Percentiles rank a stretch among this genome's conserved stretches.
Conservation (phyloP, 1,140 invertebrate genomes). For the Lucilia cuprina region DNA sequence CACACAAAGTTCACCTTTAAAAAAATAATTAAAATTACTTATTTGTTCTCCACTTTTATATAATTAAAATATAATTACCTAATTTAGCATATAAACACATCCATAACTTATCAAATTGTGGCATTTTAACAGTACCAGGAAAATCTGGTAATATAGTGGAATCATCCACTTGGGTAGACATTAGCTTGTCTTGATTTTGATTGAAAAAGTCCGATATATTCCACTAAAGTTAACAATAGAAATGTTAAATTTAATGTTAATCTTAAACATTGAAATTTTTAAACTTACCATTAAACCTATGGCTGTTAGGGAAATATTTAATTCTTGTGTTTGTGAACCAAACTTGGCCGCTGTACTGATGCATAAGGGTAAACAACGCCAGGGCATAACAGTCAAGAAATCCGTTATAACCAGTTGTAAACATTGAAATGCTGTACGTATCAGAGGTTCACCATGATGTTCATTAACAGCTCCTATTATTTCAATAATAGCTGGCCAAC, state of each 20-base stretch:
- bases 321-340: slow-evolving; percentile 93
- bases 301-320: slow-evolving; percentile 98
- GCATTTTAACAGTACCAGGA: slow-evolving; percentile 82
- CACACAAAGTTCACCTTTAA: slow-evolving; percentile 85
- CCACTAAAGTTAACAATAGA: slow-evolving; percentile 72
- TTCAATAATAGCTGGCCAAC: slow-evolving; percentile 93
- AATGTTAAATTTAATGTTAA: neutral
- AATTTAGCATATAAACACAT: slow-evolving; percentile 92
- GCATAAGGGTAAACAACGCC: slow-evolving; percentile 86
- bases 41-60: slow-evolving; percentile 52
- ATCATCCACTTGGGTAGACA: slow-evolving; percentile 74
- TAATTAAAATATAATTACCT: slow-evolving; percentile 29
- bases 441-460: slow-evolving; percentile 90
- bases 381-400: slow-evolving; percentile 87
- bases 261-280: neutral
- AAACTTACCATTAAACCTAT: slow-evolving; percentile 88
- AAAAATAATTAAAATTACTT: neutral
- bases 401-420: slow-evolving; percentile 97
- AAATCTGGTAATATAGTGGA: slow-evolving; percentile 80
- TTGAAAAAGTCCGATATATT: slow-evolving; percentile 97
- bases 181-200: slow-evolving; percentile 91
- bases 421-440: slow-evolving; percentile 94
- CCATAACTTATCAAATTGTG: slow-evolving; percentile 92
- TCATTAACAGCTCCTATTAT: slow-evolving; percentile 94
- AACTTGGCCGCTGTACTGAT: slow-evolving; percentile 96